phyloP scores from a whole-genome alignment of 2,797 vertebrate genomes.

The Buceros bicornis region DNA sequence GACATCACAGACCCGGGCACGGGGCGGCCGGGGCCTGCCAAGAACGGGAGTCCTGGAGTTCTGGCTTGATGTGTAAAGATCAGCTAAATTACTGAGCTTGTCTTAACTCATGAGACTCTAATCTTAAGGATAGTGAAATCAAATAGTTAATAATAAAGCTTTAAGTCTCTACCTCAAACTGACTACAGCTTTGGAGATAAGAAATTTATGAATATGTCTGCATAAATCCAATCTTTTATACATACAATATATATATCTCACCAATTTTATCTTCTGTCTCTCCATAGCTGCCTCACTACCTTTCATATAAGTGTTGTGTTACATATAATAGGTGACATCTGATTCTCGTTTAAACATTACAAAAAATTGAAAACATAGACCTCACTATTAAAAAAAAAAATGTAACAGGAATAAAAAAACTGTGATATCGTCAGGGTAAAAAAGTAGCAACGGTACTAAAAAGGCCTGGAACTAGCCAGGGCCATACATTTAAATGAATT shows the following conservation, averaged over 20 bases:
- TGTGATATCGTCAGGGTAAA: background rate
- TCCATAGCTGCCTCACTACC: background rate
- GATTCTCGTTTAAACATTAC: background rate
- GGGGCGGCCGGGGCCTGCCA: too few relatives aligned
- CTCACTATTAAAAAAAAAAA: background rate
- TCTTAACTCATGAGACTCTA: background rate
- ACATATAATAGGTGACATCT: background rate
- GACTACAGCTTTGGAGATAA: background rate
- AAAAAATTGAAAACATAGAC: background rate
- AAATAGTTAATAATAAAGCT: background rate
- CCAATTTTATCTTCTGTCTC: background rate
- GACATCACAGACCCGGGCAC: too few relatives aligned
- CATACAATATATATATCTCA: background rate
- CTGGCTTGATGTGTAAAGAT: background rate
- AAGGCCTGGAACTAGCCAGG: background rate
- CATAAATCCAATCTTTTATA: background rate
- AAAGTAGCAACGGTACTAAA: background rate
- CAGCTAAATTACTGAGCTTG: background rate
- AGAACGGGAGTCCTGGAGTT: too few relatives aligned
- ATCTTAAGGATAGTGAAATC: background rate
- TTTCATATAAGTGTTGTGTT: background rate
- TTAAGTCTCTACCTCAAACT: background rate
- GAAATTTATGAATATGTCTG: background rate
- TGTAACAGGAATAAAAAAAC: background rate
- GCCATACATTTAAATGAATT: background rate